Base-by-base conservation (phyloP, 2,113 vertebrate genomes). In the Pagrus major region DNA sequence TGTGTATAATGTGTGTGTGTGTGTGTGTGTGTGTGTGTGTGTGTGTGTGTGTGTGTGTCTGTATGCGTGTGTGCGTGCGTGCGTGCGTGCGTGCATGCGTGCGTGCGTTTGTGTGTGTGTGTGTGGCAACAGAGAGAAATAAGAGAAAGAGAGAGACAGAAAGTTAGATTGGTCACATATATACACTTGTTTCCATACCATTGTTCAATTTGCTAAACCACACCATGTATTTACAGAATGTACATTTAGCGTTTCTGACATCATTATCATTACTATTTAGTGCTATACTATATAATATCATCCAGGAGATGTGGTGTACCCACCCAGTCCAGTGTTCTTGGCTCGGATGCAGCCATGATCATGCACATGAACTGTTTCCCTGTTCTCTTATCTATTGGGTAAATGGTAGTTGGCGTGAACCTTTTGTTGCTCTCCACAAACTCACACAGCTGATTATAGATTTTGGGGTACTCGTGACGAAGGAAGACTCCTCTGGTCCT, bases 281-380 rank as follows among this genome's bases (percentile, higher is more conserved):
- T 86, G 81, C 44, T 86, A 23, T 80, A 12, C 75, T 95, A 99
- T 95, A 99, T 98, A 89, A 99, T 96, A 90, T 99, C 98, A 1
- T 99, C 97, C 84, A 99, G 89, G 56, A 99, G 96, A 90, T 98
- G 96, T 86, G 97, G 97, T 20, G 96, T 97, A 64, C 96, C 96
- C 81, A 99, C 96, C 98, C 97, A 99, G 88, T 98, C 97, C 0
- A 99, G 96, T n/a, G 96, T 96, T 68, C 97, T 95, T 6, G 98
- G 98, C 93, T 99, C 98, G 0, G 98, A 99, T 42, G 98, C 98
- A 0, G 98, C 97, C 98, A 99, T 98, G 90, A 99, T 98, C 97
- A 99, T 97, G 93, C 98, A 99, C 97, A 99, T 97, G 89, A 99
- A 99, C 91, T 97, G 97, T 86, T 97, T 97, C 74, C 98, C 98